Conservation (phyloP, 1,140 invertebrate genomes). For the Saccostrea echinata region DNA sequence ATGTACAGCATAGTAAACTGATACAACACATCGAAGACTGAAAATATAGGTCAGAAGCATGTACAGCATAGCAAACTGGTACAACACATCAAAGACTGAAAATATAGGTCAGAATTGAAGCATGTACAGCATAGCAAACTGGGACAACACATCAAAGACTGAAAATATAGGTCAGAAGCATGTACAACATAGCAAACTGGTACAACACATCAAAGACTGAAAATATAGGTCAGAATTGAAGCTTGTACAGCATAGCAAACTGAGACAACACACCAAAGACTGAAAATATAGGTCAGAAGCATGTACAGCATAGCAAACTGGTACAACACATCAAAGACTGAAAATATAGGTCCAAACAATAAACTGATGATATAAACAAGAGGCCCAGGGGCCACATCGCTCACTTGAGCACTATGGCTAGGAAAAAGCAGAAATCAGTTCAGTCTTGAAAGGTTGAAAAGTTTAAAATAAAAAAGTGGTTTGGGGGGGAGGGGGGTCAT, state of each 20-base stretch:
- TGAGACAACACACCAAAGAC: not conserved
- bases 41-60: not conserved
- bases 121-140: not conserved
- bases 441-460: no score
- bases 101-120: not conserved
- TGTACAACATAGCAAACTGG: not conserved
- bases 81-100: not conserved
- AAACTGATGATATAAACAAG: no score
- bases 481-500: no score
- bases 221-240: not conserved
- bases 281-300: not conserved
- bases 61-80: not conserved
- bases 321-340: not conserved
- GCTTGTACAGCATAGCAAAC: not conserved
- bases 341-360: no score
- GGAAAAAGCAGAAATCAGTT: no score
- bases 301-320: conserved; percentile 1
- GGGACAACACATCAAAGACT: not conserved
- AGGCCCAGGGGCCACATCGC: no score
- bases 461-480: no score
- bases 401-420: no score
- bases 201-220: not conserved
- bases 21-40: conserved; percentile 72
- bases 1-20: conserved; percentile 77
- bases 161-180: not conserved